Conservation (phyloP, 2,797 vertebrate species). For the Scyliorhinus canicula region DNA sequence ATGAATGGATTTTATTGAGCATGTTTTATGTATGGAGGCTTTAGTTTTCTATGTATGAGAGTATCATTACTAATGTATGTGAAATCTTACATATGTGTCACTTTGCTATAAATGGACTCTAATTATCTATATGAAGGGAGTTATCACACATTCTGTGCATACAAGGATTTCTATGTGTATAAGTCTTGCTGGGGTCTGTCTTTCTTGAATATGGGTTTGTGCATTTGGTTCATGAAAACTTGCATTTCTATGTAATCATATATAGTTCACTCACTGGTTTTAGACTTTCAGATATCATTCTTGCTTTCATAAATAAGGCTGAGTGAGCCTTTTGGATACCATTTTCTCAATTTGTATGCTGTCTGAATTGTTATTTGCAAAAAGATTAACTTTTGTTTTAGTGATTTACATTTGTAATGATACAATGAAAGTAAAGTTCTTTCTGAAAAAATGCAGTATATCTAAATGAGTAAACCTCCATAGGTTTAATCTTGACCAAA, state of each 20-base stretch:
- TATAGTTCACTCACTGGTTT: neutral
- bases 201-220: neutral
- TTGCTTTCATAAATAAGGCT: neutral
- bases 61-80: too few species aligned
- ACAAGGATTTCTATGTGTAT: neutral
- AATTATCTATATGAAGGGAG: too few species aligned
- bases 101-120: too few species aligned
- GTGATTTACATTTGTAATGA: neutral
- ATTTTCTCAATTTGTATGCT: neutral
- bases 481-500: neutral
- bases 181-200: neutral
- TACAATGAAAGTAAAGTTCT: neutral
- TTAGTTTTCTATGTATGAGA: too few species aligned
- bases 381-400: neutral
- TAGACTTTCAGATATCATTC: neutral
- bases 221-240: neutral
- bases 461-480: neutral
- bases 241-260: neutral
- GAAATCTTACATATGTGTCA: too few species aligned
- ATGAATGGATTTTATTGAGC: too few species aligned
- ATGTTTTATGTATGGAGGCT: too few species aligned
- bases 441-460: neutral
- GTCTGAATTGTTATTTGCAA: neutral
- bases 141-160: neutral
- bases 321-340: neutral